Evolutionary conservation across 92 coral and sea anemone species (phyloP).

Genomic region (Meandrina meandrites): DNA sequence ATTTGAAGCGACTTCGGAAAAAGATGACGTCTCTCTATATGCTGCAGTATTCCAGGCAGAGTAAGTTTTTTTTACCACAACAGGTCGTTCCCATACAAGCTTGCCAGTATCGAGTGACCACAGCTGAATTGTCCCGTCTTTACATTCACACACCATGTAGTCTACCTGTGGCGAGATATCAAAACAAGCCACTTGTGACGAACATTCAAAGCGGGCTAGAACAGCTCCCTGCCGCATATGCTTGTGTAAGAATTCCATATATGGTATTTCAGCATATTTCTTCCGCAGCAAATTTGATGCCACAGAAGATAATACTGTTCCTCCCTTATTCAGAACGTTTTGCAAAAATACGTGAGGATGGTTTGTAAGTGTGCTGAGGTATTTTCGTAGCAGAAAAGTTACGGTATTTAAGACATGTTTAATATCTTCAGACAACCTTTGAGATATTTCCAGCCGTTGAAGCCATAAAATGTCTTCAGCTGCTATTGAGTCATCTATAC

Average conservation of each 20-base stretch:
- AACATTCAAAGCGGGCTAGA: slow-evolving; percentile 7
- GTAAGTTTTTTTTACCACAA: not conserved
- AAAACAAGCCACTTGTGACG: not conserved
- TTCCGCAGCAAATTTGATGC: slow-evolving; percentile 4
- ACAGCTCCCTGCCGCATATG: not conserved
- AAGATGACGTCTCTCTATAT: no score
- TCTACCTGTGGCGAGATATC: slow-evolving; percentile 13
- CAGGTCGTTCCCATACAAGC: slow-evolving; percentile 10
- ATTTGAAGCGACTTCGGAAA: no score
- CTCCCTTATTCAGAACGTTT: slow-evolving; percentile 15
- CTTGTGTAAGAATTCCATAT: slow-evolving; percentile 7
- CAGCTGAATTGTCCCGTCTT: not conserved
- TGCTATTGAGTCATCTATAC: not conserved
- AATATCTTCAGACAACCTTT: not conserved
- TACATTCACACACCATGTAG: no score
- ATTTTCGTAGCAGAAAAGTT: not conserved
- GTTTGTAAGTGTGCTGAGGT: not conserved
- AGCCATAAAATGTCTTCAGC: no score
- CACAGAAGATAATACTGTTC: no score
- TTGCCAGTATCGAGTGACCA: slow-evolving; percentile 30
- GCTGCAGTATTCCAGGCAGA: no score
- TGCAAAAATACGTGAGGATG: not conserved
- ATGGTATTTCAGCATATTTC: slow-evolving; percentile 19
- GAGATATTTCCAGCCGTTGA: not conserved
- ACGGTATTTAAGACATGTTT: not conserved